Conservation (phyloP, 2,888 invertebrate species). For the Drosophila prolongata region DNA sequence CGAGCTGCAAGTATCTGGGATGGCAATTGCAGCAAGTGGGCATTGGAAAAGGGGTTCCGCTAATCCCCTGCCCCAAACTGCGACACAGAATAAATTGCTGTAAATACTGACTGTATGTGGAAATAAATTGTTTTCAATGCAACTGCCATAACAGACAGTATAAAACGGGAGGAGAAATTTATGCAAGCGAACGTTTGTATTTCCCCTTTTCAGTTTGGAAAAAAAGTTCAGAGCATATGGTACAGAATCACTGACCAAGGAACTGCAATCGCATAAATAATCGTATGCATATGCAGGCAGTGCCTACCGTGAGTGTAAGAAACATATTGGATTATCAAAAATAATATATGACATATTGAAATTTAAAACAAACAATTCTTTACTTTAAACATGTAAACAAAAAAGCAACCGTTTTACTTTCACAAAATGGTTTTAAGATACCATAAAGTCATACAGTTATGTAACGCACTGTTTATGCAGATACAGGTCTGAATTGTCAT, state of each 20-base stretch:
- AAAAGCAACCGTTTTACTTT: neutral
- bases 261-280: conserved; percentile 25
- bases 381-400: too few relatives aligned
- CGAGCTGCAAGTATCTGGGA: conserved; percentile 18
- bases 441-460: neutral
- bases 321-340: neutral
- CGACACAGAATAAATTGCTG: conserved; percentile 71
- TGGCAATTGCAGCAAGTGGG: neutral
- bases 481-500: conserved; percentile 32
- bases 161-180: conserved; percentile 52
- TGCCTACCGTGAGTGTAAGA: neutral
- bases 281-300: conserved; percentile 9
- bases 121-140: conserved; percentile 79
- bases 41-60: conserved; percentile 31
- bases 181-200: conserved; percentile 67
- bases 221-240: conserved; percentile 27
- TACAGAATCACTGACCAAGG: conserved; percentile 26
- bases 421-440: neutral
- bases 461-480: conserved; percentile 18
- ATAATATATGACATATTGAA: too few relatives aligned
- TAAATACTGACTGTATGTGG: conserved; percentile 62
- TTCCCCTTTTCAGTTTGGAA: conserved; percentile 20
- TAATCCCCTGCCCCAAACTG: conserved; percentile 47
- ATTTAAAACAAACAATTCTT: too few relatives aligned
- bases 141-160: conserved; percentile 50